Evolutionary conservation across 1,140 invertebrate species (phyloP), one percentile per base, ranked within the genome.

Genomic region (Magallana angulata): DNA sequence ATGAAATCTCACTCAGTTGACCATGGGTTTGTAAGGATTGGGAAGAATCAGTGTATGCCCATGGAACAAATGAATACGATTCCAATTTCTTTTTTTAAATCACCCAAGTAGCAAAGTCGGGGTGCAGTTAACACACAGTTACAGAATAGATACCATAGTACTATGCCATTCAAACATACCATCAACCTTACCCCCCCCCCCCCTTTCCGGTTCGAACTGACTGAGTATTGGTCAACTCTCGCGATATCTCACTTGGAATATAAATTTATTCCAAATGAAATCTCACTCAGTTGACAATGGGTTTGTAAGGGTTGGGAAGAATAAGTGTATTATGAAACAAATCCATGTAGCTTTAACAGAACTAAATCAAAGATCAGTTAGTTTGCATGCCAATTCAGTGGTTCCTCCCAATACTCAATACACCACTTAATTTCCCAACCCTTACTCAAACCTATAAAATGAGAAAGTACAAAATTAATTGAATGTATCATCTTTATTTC

Each of bases 231-330:
- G 36, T 82, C 8, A 82, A 81, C 60, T 81, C 85, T 81, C 71
- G 71, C 71, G 85, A 82, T 57, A 85, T 81, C 71, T 85, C 85
- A 58, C 68, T 86, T 59, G n/a, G 68, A 56, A 81, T 81, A 62
- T 48, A 9, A 80, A 62, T 58, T 7, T 86, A 82, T 86, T 58
- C 76, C 57, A 86, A 82, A 58, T 82, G 18, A 86, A 16, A 86
- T 82, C 85, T 86, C 85, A 71, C 85, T 86, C 85, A 57, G 30
- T 57, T 86, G 64, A 76, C 58, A 36, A 59, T 62, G 24, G 58
- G 57, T 60, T 86, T 36, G 59, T 86, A 64, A 86, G 85, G 80
- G 82, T 86, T 82, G 57, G 85, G 85, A 57, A 81, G 59, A 86
- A 86, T 60, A 5, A 85, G 85, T 85, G 68, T 48, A 68, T 85